Conservation (phyloP, 2,797 vertebrate species). For the Ctenochaetus hawaiiensis region DNA sequence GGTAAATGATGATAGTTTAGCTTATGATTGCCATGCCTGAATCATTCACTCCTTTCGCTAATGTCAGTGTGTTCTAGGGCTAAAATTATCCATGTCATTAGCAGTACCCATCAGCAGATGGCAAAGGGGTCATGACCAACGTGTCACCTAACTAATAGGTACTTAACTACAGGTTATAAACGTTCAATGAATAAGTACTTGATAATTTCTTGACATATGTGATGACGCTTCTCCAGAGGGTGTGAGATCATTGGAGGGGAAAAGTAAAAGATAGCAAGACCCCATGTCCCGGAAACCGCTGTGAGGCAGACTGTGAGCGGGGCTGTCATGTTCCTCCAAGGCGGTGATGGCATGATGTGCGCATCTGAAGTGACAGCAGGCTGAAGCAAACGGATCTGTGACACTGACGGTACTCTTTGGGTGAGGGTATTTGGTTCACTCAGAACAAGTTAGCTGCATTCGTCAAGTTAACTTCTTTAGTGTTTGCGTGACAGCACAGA, state of each 20-base stretch:
- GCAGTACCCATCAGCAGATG: not conserved
- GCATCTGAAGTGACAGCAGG: slow-evolving; percentile 74
- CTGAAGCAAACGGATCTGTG: slow-evolving; percentile 61
- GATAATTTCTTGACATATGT: slow-evolving; percentile 19
- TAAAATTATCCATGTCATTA: not conserved
- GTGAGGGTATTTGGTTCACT: slow-evolving; percentile 47
- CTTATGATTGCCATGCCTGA: not conserved
- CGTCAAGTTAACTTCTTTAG: slow-evolving; percentile 31
- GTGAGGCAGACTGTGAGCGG: slow-evolving; percentile 62
- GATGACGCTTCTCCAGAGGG: slow-evolving; percentile 49
- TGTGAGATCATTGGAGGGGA: slow-evolving; percentile 60
- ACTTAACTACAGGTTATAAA: slow-evolving; percentile 22
- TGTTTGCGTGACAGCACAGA: slow-evolving; percentile 8
- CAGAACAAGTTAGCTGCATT: slow-evolving; percentile 25
- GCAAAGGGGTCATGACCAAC: not conserved
- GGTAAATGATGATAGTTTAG: not conserved
- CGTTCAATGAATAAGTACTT: slow-evolving; percentile 13
- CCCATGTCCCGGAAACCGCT: slow-evolving; percentile 61
- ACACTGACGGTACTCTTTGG: slow-evolving; percentile 33
- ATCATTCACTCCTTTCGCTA: not conserved
- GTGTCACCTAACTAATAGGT: not conserved
- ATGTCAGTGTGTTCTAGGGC: no score
- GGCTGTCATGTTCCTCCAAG: slow-evolving; percentile 69
- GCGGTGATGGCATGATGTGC: slow-evolving; percentile 60
- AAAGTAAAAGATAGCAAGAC: slow-evolving; percentile 67